phyloP scores from a whole-genome alignment of 2,797 vertebrate species.

The Enteromius mattozi region DNA sequence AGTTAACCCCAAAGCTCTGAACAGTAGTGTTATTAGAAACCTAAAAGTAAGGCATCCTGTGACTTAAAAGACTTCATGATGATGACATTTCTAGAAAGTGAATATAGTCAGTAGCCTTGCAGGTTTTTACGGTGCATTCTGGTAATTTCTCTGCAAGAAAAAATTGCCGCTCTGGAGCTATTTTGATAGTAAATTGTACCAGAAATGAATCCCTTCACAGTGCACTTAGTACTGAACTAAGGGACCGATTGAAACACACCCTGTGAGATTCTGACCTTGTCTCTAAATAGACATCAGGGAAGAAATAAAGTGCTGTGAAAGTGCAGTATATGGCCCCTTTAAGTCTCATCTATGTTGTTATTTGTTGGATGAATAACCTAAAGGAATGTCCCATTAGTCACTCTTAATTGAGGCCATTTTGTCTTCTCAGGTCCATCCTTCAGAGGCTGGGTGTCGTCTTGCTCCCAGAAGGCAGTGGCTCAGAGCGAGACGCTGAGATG shows the following conservation, averaged over 20 bases:
- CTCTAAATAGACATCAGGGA: neutral
- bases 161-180: neutral
- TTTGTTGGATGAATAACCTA: slow-evolving; percentile 31
- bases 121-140: neutral
- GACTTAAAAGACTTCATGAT: slow-evolving; percentile 9
- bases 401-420: slow-evolving; percentile 14
- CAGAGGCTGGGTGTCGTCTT: slow-evolving; percentile 76
- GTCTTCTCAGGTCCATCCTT: slow-evolving; percentile 70
- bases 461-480: slow-evolving; percentile 63
- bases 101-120: neutral
- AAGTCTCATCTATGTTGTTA: slow-evolving; percentile 15
- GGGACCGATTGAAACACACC: neutral
- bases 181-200: neutral
- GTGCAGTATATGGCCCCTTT: neutral
- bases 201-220: neutral
- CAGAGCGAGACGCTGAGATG: slow-evolving; percentile 70
- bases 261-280: neutral
- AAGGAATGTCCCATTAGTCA: slow-evolving; percentile 11
- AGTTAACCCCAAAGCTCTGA: neutral
- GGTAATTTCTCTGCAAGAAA: neutral
- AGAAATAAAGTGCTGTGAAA: neutral
- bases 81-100: slow-evolving; percentile 4
- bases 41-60: neutral
- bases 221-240: neutral
- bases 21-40: neutral